Evolutionary conservation across 1,140 invertebrate species (phyloP).

Genomic region (Mactra quadrangularis): DNA sequence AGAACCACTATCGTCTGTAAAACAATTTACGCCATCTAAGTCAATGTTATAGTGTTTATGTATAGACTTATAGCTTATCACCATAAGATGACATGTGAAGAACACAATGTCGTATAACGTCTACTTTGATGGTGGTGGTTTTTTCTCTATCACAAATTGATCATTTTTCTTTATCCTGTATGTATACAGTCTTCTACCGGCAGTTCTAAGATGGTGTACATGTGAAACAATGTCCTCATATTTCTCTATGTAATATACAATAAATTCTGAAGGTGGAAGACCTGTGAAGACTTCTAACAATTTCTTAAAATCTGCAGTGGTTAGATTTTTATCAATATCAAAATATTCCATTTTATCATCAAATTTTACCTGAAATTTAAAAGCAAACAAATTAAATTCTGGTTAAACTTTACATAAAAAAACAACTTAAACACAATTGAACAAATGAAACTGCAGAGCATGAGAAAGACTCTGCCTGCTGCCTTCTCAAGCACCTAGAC

Average conservation of each 20-base stretch:
- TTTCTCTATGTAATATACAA: conserved; percentile 91
- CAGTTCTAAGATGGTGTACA: neutral
- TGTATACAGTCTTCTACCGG: conserved; percentile 7
- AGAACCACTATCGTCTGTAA: too few species aligned
- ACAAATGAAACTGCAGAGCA: too few species aligned
- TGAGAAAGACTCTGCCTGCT: too few species aligned
- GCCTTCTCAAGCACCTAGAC: too few species aligned
- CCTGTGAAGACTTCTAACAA: conserved; percentile 86
- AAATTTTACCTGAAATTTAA: conserved; percentile 54
- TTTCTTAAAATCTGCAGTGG: conserved; percentile 68
- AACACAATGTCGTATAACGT: too few species aligned
- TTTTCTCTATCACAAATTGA: conserved; percentile 20
- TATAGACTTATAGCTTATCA: too few species aligned
- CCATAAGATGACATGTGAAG: too few species aligned
- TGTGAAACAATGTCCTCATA: conserved; percentile 1
- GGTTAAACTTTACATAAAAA: too few species aligned
- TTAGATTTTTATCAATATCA: conserved; percentile 63
- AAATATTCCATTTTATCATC: conserved; percentile 59
- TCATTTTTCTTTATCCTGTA: conserved; percentile 23
- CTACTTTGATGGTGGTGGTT: neutral
- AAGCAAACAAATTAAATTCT: too few species aligned
- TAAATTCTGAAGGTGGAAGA: conserved; percentile 91
- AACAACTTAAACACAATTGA: too few species aligned
- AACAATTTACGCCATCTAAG: too few species aligned
- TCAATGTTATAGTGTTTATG: too few species aligned